Percentiles rank a stretch among this genome's conserved stretches.
phyloP scores from a whole-genome alignment of 2,888 invertebrate genomes.

The Amphipoea lucens region DNA sequence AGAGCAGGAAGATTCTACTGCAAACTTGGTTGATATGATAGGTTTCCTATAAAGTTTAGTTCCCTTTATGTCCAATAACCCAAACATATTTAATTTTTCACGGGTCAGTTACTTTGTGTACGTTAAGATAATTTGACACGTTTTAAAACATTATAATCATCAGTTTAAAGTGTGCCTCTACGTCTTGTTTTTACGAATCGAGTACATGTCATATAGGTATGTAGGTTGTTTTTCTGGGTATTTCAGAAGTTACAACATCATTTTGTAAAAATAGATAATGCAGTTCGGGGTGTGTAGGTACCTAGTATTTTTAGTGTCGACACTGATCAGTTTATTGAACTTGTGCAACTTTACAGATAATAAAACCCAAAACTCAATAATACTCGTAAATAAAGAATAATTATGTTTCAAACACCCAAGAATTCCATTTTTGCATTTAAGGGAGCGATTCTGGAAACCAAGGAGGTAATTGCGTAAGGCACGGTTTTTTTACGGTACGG shows the following conservation, averaged over 20 bases:
- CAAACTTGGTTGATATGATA: background rate
- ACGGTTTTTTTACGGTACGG: too few relatives aligned
- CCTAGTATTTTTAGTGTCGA: background rate
- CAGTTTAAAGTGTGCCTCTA: slow-evolving; percentile 13
- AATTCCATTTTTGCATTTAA: too few relatives aligned
- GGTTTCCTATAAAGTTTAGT: background rate
- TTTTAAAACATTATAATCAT: slow-evolving; percentile 24
- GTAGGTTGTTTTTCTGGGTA: slow-evolving; percentile 37
- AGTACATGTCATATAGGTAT: background rate
- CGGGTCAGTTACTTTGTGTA: slow-evolving; percentile 22
- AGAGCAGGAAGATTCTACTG: background rate
- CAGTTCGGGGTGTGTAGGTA: background rate
- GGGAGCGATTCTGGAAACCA: background rate
- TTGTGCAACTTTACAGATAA: background rate
- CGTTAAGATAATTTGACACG: slow-evolving; percentile 46
- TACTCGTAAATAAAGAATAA: background rate
- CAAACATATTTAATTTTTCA: slow-evolving; percentile 27
- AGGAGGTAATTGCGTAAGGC: too few relatives aligned
- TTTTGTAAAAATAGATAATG: slow-evolving; percentile 44
- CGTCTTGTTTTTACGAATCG: slow-evolving; percentile 18
- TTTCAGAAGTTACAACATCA: slow-evolving; percentile 10
- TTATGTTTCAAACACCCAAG: too few relatives aligned
- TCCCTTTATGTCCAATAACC: background rate
- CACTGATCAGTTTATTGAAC: slow-evolving; percentile 45
- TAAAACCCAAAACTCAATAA: background rate